phyloP scores from a whole-genome alignment of 2,797 vertebrate species.

The Danio kyathit region DNA sequence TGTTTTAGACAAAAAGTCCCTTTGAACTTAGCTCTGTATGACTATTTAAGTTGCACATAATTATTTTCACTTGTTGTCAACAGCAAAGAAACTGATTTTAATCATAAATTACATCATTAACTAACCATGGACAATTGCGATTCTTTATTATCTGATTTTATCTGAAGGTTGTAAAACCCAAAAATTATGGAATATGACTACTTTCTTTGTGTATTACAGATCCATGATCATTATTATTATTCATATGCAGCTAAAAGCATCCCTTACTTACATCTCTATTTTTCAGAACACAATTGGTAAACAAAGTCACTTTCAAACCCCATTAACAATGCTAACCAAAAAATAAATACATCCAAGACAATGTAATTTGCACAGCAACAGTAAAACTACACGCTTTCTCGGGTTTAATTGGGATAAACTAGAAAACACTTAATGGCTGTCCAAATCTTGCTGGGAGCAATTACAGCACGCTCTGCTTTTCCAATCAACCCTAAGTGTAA shows the following conservation, averaged over 20 bases:
- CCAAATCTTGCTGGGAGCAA: constrained; percentile 53
- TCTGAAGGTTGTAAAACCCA: constrained; percentile 27
- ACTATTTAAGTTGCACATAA: background rate
- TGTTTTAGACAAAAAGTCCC: background rate
- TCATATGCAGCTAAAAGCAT: background rate
- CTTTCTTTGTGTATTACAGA: background rate
- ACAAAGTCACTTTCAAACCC: constrained; percentile 10
- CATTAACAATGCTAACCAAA: background rate
- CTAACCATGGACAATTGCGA: background rate
- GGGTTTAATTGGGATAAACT: constrained; percentile 28
- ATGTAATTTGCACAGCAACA: constrained; percentile 40
- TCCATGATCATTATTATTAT: background rate
- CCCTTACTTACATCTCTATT: background rate
- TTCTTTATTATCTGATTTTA: constrained; percentile 17
- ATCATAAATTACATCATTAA: background rate
- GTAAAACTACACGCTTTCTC: constrained; percentile 52
- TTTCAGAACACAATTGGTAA: background rate
- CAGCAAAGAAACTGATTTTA: background rate
- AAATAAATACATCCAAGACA: background rate
- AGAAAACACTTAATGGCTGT: constrained; percentile 47
- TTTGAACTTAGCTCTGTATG: background rate
- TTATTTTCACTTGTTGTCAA: background rate
- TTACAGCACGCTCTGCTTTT: constrained; percentile 57
- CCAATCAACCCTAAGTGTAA: constrained; percentile 53
- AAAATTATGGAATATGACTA: constrained; percentile 16